Evolutionary conservation across 2,113 vertebrate genomes (phyloP), one percentile per base, ranked within the genome.

Genomic region (Brienomyrus longianalis): DNA sequence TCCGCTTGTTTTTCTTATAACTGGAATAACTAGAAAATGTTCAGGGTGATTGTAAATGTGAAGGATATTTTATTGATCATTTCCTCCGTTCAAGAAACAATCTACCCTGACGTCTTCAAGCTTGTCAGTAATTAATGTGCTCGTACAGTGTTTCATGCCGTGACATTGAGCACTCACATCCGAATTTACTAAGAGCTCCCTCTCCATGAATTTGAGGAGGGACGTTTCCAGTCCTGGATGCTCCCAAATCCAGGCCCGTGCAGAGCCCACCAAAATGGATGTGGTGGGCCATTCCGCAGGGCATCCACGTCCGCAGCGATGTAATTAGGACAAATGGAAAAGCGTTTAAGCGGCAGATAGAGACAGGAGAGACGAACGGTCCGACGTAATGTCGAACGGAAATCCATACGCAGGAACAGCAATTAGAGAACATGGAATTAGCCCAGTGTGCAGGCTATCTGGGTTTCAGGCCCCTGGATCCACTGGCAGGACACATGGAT

Each of bases 281-380:
- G 50, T 2, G 85, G 51, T 51, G 5, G 48, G n/a, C 27, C 13
- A 13, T 87, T 27, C 48, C 31, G 17, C 51, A 9, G 15, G n/a
- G 85, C 51, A 17, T 87, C 84, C n/a, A 48, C 27, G 48, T 48
- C 48, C 50, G 3, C 51, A 35, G 31, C 45, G 51, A 45, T 91
- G 90, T 92, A 93, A 93, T 94, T 90, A 91, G 92, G 92, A 94
- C 93, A 92, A 94, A 94, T 92, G 93, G 91, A 93, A 93, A 94
- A 89, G 91, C 90, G 86, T 93, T 94, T 93, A 92, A 93, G 91
- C 89, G 50, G 90, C 90, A 56, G 92, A 94, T 93, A 90, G 89
- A 94, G 93, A 92, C 90, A 89, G 86, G 45, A 87, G 90, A 91
- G 92, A 88, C 89, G 87, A 89, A 90, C 90, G 84, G 54, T 88